Percentiles rank a stretch among this genome's conserved stretches.
These are phyloP conservation scores for Galerucella nymphaeae DNA, from an alignment of 2,888 invertebrate species.

Conservation along the genomic window DNA sequence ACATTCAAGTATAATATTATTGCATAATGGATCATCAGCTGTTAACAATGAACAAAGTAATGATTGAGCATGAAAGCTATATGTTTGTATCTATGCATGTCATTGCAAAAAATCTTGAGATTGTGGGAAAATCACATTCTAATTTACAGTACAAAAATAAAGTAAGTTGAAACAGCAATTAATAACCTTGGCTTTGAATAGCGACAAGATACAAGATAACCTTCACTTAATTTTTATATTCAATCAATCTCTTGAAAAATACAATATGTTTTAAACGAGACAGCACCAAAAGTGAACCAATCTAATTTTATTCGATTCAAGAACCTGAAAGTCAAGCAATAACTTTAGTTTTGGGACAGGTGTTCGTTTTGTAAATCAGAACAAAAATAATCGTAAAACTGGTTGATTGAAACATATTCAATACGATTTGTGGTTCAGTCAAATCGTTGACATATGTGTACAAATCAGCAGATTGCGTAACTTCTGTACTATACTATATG, in stretches of 20 bases:
- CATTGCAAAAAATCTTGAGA: conserved; percentile 9
- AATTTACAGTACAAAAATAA: conserved; percentile 11
- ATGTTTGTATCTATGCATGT: conserved; percentile 9
- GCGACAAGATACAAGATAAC: conserved; percentile 9
- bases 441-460: conserved; percentile 22
- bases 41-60: conserved; percentile 4
- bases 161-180: not conserved
- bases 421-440: conserved; percentile 17
- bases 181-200: conserved; percentile 18
- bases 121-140: conserved; percentile 23
- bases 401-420: conserved; percentile 8
- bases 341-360: conserved; percentile 8
- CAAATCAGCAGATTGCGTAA: conserved; percentile 25
- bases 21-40: conserved; percentile 3
- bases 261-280: conserved; percentile 4
- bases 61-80: not conserved
- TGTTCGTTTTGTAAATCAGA: conserved; percentile 12
- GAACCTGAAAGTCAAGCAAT: not conserved
- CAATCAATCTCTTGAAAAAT: conserved; percentile 2
- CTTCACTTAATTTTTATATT: conserved; percentile 17
- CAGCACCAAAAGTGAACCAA: not conserved
- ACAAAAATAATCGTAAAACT: conserved; percentile 12
- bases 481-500: conserved; percentile 4
- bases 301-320: not conserved
- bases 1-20: not conserved